A percentile compares a stretch with the other conserved stretches of the same genome.
Conservation (phyloP, 2,888 invertebrate genomes). For the Ceramica pisi region DNA sequence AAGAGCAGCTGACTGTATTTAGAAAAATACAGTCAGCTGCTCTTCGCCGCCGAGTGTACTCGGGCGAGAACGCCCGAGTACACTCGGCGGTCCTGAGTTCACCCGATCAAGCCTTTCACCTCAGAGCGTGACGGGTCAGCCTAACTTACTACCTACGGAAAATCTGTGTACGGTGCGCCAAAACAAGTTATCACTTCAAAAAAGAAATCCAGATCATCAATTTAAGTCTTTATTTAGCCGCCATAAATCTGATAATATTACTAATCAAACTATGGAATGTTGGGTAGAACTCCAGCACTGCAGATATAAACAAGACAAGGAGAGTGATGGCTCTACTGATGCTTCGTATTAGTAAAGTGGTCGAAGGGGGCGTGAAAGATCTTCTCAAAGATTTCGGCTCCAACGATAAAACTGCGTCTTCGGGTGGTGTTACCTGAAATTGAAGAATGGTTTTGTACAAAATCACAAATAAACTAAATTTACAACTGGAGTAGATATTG, state of each 20-base stretch:
- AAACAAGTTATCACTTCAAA: no score
- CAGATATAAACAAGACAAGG: conserved; percentile 72
- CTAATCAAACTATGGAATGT: conserved; percentile 69
- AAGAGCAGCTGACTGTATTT: no score
- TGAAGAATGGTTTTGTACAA: neutral
- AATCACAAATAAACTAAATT: neutral
- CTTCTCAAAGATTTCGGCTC: conserved; percentile 78
- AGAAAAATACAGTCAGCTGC: no score
- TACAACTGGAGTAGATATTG: neutral
- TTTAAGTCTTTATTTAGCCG: conserved; percentile 45
- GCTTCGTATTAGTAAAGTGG: conserved; percentile 75
- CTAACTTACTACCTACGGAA: no score
- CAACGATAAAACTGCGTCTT: conserved; percentile 64
- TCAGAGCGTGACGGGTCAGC: no score
- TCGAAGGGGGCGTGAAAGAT: conserved; percentile 68
- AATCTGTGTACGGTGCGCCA: no score
- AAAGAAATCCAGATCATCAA: neutral
- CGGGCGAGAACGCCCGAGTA: no score
- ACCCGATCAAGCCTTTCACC: no score
- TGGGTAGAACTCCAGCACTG: conserved; percentile 80
- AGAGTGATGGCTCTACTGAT: conserved; percentile 76
- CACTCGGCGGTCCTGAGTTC: no score
- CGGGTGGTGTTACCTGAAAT: conserved; percentile 82
- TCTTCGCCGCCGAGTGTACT: no score
- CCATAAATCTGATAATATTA: conserved; percentile 68